A percentile compares a stretch with the other conserved stretches of the same genome.
These are phyloP conservation scores for Agapostemon virescens DNA, from an alignment of 2,888 invertebrate species.

Conservation along the genomic window DNA sequence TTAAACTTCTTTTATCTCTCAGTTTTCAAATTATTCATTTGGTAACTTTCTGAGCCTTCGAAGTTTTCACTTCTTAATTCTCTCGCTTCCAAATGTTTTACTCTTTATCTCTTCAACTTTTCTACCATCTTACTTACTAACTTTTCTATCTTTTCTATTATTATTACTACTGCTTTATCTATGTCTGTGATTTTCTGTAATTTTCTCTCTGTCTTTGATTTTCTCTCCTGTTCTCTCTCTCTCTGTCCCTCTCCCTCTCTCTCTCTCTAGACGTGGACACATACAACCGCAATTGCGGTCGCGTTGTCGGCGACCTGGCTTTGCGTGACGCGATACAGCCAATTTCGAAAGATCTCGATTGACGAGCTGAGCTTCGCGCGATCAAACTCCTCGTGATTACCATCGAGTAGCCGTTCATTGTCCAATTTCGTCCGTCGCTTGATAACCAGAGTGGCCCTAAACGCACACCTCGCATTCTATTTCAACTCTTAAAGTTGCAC, in stretches of 20 bases:
- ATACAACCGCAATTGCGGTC: conserved; percentile 21
- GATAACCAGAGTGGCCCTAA: conserved; percentile 10
- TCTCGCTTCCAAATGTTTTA: too few relatives aligned
- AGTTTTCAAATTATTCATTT: background rate
- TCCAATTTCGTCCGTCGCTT: conserved; percentile 51
- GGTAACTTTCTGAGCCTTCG: too few relatives aligned
- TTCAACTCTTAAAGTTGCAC: background rate
- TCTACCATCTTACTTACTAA: too few relatives aligned
- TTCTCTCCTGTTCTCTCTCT: background rate
- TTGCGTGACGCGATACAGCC: conserved; percentile 38
- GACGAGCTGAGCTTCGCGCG: conserved; percentile 19
- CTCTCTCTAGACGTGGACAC: background rate
- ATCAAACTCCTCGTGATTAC: conserved; percentile 48
- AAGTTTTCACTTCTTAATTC: background rate
- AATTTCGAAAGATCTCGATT: conserved; percentile 51
- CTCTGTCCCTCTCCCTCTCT: background rate
- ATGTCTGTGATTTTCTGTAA: background rate
- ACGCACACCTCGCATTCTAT: background rate
- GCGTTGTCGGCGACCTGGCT: conserved; percentile 24
- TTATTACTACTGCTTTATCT: background rate
- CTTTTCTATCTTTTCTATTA: background rate
- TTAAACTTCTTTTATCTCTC: too few relatives aligned
- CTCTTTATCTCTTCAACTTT: too few relatives aligned
- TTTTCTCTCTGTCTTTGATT: background rate
- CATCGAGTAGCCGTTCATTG: conserved; percentile 37